Evolutionary conservation across 2,797 vertebrate species (phyloP).

Genomic region (Fringilla coelebs): DNA sequence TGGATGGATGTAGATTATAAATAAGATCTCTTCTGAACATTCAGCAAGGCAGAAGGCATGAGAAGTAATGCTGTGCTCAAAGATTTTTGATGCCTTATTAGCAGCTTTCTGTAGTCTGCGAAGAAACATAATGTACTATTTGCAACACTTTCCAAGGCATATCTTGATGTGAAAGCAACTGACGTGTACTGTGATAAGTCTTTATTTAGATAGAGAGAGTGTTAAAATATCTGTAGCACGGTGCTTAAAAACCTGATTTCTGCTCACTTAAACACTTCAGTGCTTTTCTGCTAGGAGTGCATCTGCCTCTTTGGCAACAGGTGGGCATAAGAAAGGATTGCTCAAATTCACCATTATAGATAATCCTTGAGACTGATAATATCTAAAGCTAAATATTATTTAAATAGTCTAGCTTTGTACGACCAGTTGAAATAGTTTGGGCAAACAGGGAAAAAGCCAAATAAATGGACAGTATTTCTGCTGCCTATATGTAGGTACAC

Average conservation of each 20-base stretch:
- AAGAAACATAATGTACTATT: slow-evolving; percentile 18
- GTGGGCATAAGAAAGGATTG: neutral
- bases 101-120: slow-evolving; percentile 17
- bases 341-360: neutral
- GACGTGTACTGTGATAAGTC: slow-evolving; percentile 36
- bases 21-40: neutral
- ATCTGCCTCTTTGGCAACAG: neutral
- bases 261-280: slow-evolving; percentile 39
- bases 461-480: neutral
- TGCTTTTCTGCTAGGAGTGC: slow-evolving; percentile 1
- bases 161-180: neutral
- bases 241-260: slow-evolving; percentile 28
- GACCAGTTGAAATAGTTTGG: neutral
- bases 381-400: neutral
- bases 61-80: neutral
- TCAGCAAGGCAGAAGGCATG: neutral
- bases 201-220: slow-evolving; percentile 33
- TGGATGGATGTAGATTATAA: neutral
- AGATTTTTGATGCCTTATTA: slow-evolving; percentile 10
- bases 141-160: neutral
- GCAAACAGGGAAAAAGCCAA: neutral
- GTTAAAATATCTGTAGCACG: slow-evolving; percentile 27
- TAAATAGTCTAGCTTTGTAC: neutral
- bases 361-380: neutral
- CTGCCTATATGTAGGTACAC: neutral